A percentile compares a stretch with the other conserved stretches of the same genome.
phyloP scores from a whole-genome alignment of 2,113 vertebrate genomes.

The Ammospiza nelsoni region DNA sequence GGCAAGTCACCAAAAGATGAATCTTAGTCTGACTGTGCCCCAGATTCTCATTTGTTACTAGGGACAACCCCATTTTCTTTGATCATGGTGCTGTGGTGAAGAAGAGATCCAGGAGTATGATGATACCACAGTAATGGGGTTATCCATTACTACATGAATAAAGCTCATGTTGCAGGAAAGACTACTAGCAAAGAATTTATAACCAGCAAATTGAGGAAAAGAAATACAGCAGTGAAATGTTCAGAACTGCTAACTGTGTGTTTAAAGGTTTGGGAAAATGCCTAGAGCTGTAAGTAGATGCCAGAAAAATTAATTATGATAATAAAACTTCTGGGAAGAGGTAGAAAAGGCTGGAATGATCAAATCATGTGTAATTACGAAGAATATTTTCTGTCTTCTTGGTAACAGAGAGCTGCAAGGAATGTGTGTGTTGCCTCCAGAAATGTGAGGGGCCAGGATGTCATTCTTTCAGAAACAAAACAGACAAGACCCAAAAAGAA shows the following conservation, averaged over 20 bases:
- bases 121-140: neutral
- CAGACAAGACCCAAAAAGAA: neutral
- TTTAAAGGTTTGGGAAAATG: constrained; percentile 46
- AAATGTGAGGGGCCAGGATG: constrained; percentile 15
- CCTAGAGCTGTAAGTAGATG: constrained; percentile 43
- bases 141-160: neutral
- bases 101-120: neutral
- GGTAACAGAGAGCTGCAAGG: neutral
- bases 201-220: neutral
- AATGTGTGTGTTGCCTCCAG: constrained; percentile 36
- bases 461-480: constrained; percentile 34
- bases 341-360: constrained; percentile 35
- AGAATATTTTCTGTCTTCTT: constrained; percentile 13
- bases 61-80: neutral
- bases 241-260: constrained; percentile 6
- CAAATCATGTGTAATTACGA: constrained; percentile 34
- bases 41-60: neutral
- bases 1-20: neutral
- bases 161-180: neutral
- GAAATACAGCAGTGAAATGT: neutral
- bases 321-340: constrained; percentile 59
- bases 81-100: neutral
- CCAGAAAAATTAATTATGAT: constrained; percentile 60
- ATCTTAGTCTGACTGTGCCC: neutral
- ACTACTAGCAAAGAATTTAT: neutral